These are phyloP conservation scores for Leptinotarsa lineolata DNA, from an alignment of 1,140 invertebrate species.

Conservation along the genomic window DNA sequence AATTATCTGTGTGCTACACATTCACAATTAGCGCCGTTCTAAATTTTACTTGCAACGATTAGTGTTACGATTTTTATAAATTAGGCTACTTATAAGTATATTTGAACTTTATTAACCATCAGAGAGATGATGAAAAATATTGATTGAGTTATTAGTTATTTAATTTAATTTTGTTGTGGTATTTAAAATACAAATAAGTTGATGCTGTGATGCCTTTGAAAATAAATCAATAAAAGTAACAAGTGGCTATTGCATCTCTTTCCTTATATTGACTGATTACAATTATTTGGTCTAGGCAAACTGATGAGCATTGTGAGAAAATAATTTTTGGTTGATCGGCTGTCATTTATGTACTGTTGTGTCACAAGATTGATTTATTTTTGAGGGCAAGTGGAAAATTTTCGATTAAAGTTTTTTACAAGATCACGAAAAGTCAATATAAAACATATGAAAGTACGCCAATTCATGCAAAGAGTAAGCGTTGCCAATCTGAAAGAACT, in stretches of 20 bases:
- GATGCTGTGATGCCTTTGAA: neutral
- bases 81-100: conserved; percentile 33
- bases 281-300: no score
- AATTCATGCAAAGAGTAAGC: no score
- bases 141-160: conserved; percentile 3
- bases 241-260: no score
- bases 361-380: no score
- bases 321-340: no score
- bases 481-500: neutral
- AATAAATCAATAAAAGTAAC: neutral
- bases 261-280: no score
- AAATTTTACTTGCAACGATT: conserved; percentile 44
- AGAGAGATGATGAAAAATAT: neutral
- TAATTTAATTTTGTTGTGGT: neutral
- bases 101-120: conserved; percentile 4
- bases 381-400: no score
- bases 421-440: no score
- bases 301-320: no score
- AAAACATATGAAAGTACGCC: no score
- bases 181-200: neutral
- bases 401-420: no score
- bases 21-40: conserved; percentile 16
- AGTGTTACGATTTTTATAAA: conserved; percentile 41
- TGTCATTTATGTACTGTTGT: no score
- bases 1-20: neutral